phyloP scores from a whole-genome alignment of 2,797 vertebrate genomes.

The Vespertilio murinus region DNA sequence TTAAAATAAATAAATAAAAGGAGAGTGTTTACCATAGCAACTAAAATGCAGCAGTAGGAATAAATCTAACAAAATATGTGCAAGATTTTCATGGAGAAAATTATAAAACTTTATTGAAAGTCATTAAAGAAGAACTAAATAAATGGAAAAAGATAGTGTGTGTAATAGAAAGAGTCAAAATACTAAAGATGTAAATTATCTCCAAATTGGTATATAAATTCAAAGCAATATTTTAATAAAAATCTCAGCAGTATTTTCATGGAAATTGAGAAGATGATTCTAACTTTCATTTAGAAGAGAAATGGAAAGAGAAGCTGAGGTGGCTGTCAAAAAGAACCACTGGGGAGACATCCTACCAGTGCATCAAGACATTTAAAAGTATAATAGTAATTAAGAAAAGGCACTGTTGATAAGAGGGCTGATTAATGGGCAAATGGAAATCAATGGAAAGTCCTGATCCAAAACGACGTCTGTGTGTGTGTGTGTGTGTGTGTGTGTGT shows the following conservation, averaged over 20 bases:
- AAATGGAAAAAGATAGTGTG: neutral
- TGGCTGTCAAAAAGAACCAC: neutral
- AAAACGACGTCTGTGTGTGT: neutral
- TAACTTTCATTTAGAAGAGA: neutral
- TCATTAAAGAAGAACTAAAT: constrained; percentile 34
- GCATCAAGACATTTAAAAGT: neutral
- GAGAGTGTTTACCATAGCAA: neutral
- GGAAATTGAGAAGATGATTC: neutral
- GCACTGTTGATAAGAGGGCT: neutral
- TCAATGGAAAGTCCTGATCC: neutral
- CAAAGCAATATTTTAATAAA: constrained; percentile 21
- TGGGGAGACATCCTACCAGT: neutral
- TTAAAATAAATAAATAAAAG: neutral
- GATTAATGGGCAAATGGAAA: neutral
- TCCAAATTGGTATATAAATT: constrained; percentile 19
- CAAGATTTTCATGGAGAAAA: constrained; percentile 30
- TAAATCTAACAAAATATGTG: neutral
- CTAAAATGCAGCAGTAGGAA: constrained; percentile 1
- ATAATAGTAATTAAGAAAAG: neutral
- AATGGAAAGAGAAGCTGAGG: neutral
- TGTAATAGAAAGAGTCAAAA: constrained; percentile 13
- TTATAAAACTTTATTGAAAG: constrained; percentile 38
- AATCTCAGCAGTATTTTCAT: neutral
- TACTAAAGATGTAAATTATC: neutral
- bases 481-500: neutral